Evolutionary conservation across 1,140 invertebrate genomes (phyloP).

Genomic region (Trichomalopsis sarcophagae): DNA sequence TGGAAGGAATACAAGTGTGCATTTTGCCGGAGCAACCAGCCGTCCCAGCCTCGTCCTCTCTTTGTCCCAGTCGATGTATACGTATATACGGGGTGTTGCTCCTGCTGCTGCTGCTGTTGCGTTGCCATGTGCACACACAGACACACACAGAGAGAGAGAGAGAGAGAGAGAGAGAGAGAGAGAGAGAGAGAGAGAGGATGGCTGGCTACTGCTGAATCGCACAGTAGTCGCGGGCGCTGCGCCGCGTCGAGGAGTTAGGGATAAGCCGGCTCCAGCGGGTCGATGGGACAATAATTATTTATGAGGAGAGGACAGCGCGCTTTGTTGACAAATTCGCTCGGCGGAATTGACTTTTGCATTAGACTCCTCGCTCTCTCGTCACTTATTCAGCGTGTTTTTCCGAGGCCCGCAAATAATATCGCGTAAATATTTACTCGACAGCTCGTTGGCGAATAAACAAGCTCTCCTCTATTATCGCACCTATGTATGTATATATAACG

Average conservation of each 20-base stretch:
- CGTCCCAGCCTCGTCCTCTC: not conserved
- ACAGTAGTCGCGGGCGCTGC: not conserved
- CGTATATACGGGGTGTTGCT: not conserved
- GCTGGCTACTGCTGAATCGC: not conserved
- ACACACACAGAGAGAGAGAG: not conserved
- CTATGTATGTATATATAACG: too few species aligned
- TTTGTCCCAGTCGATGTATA: not conserved
- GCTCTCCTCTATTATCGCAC: not conserved
- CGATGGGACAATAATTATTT: slow-evolving; percentile 35
- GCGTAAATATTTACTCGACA: too few species aligned
- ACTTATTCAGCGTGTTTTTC: too few species aligned
- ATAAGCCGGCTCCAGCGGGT: not conserved
- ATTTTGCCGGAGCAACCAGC: slow-evolving; percentile 29
- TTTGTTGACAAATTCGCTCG: slow-evolving; percentile 35
- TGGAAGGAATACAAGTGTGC: slow-evolving; percentile 36
- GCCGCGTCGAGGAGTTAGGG: not conserved
- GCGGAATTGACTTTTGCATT: not conserved
- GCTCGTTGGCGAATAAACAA: too few species aligned
- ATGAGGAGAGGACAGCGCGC: not conserved
- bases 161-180: too few species aligned
- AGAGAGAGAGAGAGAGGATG: too few species aligned
- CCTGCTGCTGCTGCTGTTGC: not conserved
- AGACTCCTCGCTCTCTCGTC: not conserved
- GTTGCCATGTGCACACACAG: not conserved
- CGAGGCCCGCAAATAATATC: too few species aligned